Conservation (phyloP, 2,113 vertebrate genomes). For the Rhinolophus ferrumequinum region DNA sequence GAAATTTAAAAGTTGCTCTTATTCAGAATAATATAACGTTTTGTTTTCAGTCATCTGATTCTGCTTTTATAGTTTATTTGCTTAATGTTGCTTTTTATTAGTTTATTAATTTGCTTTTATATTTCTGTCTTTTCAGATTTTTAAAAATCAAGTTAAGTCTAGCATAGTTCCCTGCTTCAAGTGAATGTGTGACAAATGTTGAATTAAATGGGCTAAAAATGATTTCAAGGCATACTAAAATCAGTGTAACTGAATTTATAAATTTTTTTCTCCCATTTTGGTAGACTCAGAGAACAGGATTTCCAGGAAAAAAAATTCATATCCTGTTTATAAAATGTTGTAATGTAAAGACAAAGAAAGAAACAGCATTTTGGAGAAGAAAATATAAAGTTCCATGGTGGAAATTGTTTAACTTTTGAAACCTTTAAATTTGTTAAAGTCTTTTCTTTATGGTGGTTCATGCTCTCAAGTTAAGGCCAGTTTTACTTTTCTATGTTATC, state of each 20-base stretch:
- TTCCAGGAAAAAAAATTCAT: not conserved
- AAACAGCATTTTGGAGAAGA: not conserved
- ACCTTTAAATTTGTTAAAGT: not conserved
- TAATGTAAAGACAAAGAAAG: not conserved
- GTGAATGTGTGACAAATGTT: not conserved
- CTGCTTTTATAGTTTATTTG: not conserved
- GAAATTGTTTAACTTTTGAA: conserved; percentile 6
- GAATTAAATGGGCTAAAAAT: conserved; percentile 4
- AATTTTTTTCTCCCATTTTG: not conserved
- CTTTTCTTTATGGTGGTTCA: not conserved
- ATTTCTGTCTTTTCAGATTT: not conserved
- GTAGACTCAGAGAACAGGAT: not conserved
- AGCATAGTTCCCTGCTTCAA: not conserved
- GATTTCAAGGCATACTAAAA: not conserved
- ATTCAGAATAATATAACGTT: not conserved
- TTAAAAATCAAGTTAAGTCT: not conserved
- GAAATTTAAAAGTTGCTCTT: not conserved
- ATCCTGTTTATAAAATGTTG: not conserved
- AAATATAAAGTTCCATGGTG: not conserved
- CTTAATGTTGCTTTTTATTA: conserved; percentile 20
- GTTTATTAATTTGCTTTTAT: conserved; percentile 3
- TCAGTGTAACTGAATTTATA: not conserved
- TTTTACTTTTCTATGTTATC: not conserved
- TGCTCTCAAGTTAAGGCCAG: not conserved
- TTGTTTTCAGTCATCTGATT: not conserved